Evolutionary conservation across 92 coral and sea anemone species (phyloP), one percentile per base, ranked within the genome.

Genomic region (Chrysogorgia sp.): DNA sequence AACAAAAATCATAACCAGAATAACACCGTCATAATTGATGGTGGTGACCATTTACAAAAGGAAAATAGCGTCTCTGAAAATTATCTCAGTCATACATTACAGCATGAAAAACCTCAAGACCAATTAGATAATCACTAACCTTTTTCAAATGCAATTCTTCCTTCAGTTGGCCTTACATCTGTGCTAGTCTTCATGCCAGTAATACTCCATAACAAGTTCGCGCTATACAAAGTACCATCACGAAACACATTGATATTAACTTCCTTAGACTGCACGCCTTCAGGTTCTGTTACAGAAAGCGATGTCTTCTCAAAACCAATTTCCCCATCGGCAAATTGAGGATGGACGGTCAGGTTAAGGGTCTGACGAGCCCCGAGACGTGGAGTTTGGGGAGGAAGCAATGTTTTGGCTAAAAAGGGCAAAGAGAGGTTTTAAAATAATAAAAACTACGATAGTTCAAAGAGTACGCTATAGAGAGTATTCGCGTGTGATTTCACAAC

Each of bases 281-380:
- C 84, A 28, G 98, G 97, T 61, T 94, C 98, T 19, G 86, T 76
- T 8, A 89, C 90, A 21, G 84, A 37, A 20, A 91, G 40, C 2
- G 75, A 69, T 13, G 77, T 79, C 23, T 76, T 75, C 21, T 83
- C 85, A 68, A 94, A 94, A 7, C 98, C 97, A 2, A 92, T 83
- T 63, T 91, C 97, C 14, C 98, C 98, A 67, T 94, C 89, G 55
- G 98, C 98, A 74, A 88, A 89, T 29, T 78, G 55, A 6, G 94
- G 66, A 26, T 91, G 84, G 35, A 94, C 83, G 52, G 90, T 89
- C 71, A 94, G 82, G 85, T 67, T 89, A 5, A 87, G 68, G 29
- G 47, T 43, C 8, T 66, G 55, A 19, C 81, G 89, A 47, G 21
- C 14, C 34, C 98, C 98, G 57, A 91, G 76, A 63, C 70, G 84